These are phyloP conservation scores for Drosophila merina DNA, from an alignment of 2,888 invertebrate genomes.

Conservation along the genomic window DNA sequence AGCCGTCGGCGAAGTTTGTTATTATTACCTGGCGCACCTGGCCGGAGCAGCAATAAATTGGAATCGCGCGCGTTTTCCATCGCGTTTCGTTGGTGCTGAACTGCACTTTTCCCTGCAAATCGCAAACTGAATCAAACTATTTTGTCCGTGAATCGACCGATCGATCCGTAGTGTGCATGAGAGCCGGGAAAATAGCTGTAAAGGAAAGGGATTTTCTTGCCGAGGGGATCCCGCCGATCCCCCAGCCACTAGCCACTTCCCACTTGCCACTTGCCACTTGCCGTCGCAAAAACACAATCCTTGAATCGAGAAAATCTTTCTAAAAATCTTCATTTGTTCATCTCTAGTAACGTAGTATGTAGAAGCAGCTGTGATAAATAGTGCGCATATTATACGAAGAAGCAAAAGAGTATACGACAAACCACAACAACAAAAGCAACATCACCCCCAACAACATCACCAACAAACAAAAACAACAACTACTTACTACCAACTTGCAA, in stretches of 20 bases:
- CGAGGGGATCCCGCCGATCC: conserved; percentile 47
- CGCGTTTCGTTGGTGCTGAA: conserved; percentile 15
- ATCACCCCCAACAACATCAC: conserved; percentile 2
- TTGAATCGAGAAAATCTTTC: conserved; percentile 26
- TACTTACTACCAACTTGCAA: neutral
- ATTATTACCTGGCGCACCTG: conserved; percentile 41
- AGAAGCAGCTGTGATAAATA: conserved; percentile 80
- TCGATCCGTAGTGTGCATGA: neutral
- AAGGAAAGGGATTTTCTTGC: conserved; percentile 34
- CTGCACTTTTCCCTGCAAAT: neutral
- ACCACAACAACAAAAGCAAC: too few relatives aligned
- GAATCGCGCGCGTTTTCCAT: conserved; percentile 41
- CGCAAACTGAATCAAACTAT: neutral
- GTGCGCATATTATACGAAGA: conserved; percentile 77
- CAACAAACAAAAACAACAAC: conserved; percentile 18
- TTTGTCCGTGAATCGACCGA: neutral
- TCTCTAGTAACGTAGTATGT: conserved; percentile 67
- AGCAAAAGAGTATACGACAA: conserved; percentile 72
- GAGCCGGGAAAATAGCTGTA: neutral
- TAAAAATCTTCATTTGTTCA: conserved; percentile 64
- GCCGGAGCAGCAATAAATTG: conserved; percentile 4
- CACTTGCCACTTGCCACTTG: conserved; percentile 22
- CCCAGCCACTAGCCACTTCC: conserved; percentile 12
- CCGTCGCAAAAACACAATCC: conserved; percentile 61
- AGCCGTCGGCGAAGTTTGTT: conserved; percentile 65